Evolutionary conservation across 2,888 invertebrate species (phyloP), one percentile per base, ranked within the genome.

Genomic region (Oligia strigilis): DNA sequence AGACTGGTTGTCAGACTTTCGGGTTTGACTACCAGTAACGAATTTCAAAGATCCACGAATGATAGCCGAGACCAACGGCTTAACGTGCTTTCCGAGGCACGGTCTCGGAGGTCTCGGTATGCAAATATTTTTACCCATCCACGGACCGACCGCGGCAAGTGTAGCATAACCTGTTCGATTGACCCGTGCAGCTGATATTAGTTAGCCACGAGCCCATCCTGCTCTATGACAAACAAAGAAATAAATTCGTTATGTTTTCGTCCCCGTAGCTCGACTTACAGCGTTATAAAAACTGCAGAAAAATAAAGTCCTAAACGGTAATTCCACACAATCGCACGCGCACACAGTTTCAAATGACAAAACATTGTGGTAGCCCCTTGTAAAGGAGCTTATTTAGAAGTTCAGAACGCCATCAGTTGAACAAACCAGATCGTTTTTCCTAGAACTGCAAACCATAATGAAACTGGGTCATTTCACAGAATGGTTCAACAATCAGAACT

Each of bases 401-500:
- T 64, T 19, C 55, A 19, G 11, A 19, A 80, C 58, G 29, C 14
- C 19, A 11, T n/a, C 23, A 40, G n/a, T 40, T 49, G 11, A 52
- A 60, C 36, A 36, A 36, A 43, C 36, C 36, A 74, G 40, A 36
- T 52, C 5, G 8, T 66, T 80, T 66, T 80, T 74, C 29, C 23
- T 80, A 19, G n/a, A 67, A 60, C 55, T 58, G 40, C 55, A 79
- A 40, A 52, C 60, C 64, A 29, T 55, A 76, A 74, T 79, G 23
- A 9, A 85, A 85, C 73, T 82, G 49, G 64, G 74, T 58, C 67
- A 82, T 66, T 71, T 75, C 74, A 52, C 76, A 49, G 29, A 77
- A 83, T 71, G 40, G 67, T 72, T 60, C 55, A 77, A 83, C 77
- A 67, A 83, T 80, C 73, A 77, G 55, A 60, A 74, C 72, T 71